phyloP scores from a whole-genome alignment of 2,113 vertebrate species.

The Siniperca chuatsi region DNA sequence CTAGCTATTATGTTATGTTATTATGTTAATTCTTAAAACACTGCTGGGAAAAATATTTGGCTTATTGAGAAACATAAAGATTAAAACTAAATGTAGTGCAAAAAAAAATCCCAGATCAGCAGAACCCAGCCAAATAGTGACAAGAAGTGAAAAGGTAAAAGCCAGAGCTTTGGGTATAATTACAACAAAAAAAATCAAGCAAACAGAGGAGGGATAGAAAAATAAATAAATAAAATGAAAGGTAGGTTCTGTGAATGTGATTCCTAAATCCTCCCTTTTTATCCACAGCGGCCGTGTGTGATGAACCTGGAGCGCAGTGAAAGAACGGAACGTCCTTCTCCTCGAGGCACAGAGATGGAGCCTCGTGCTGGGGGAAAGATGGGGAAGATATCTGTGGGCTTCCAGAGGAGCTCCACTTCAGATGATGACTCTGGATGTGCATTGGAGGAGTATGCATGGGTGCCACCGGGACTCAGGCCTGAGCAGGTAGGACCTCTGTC shows the following conservation, averaged over 20 bases:
- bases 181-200: not conserved
- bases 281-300: constrained; percentile 78
- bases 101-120: constrained; percentile 38
- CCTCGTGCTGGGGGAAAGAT: constrained; percentile 81
- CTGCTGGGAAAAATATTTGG: constrained; percentile 26
- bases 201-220: not conserved
- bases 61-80: constrained; percentile 37
- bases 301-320: constrained; percentile 87
- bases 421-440: constrained; percentile 96
- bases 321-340: constrained; percentile 59
- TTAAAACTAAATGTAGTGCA: constrained; percentile 38
- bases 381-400: constrained; percentile 88
- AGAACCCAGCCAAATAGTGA: constrained; percentile 23
- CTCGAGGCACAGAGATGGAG: constrained; percentile 89
- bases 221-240: not conserved
- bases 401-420: constrained; percentile 95
- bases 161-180: constrained; percentile 23
- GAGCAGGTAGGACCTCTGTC: constrained; percentile 88
- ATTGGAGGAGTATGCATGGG: constrained; percentile 96
- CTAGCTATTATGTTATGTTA: not conserved
- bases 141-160: not conserved
- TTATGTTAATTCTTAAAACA: constrained; percentile 24
- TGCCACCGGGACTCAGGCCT: constrained; percentile 92
- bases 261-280: constrained; percentile 23
- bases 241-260: not conserved